Conservation (phyloP, 2,113 vertebrate species). For the Lipophrys pholis region DNA sequence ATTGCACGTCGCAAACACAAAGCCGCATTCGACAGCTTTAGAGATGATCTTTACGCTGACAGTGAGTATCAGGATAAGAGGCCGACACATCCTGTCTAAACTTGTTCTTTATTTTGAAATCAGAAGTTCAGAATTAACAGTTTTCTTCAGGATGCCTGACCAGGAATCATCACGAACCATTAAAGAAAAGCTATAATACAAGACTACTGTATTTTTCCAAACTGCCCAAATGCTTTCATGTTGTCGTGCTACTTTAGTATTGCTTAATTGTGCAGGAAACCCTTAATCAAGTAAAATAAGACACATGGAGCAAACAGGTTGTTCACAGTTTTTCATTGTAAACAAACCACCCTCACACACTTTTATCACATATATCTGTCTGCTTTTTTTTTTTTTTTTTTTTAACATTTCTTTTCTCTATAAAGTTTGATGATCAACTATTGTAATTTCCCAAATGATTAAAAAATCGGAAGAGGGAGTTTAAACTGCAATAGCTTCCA, state of each 20-base stretch:
- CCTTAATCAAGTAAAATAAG: too few relatives aligned
- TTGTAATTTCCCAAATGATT: too few relatives aligned
- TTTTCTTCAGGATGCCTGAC: too few relatives aligned
- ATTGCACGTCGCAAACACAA: constrained; percentile 1
- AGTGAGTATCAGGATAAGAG: constrained; percentile 8
- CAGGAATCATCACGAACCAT: neutral
- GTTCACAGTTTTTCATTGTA: neutral
- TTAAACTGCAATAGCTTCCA: too few relatives aligned
- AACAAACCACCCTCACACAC: neutral
- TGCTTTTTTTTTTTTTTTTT: neutral
- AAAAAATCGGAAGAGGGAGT: too few relatives aligned
- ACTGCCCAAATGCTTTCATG: neutral
- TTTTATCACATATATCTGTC: neutral
- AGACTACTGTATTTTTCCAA: neutral
- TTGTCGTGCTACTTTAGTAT: neutral
- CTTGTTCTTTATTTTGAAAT: neutral
- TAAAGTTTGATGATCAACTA: too few relatives aligned
- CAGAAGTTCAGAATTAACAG: neutral
- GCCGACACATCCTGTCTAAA: constrained; percentile 14
- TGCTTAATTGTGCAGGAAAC: neutral
- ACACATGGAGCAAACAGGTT: neutral
- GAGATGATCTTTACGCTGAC: constrained; percentile 20
- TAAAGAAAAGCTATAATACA: neutral
- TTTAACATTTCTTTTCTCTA: too few relatives aligned
- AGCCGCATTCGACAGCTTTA: constrained; percentile 19